These are phyloP conservation scores for Stenurella melanura DNA, from an alignment of 2,888 invertebrate genomes.

Conservation along the genomic window DNA sequence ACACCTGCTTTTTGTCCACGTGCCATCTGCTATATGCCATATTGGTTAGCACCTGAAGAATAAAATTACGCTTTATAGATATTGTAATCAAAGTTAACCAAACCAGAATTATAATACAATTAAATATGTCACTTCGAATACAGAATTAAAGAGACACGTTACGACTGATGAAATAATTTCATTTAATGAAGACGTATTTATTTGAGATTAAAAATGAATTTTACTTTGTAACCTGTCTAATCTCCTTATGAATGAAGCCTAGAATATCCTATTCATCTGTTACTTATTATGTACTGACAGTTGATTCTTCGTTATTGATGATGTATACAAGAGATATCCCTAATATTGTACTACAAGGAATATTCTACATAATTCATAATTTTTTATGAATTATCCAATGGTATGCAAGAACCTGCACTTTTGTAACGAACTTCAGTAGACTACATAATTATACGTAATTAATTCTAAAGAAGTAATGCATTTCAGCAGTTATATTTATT, in stretches of 20 bases:
- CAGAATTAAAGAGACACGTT: constrained; percentile 1
- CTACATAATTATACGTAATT: constrained; percentile 32
- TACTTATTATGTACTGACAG: not conserved
- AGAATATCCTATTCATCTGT: not conserved
- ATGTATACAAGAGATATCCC: not conserved
- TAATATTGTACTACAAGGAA: not conserved
- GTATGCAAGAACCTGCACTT: constrained; percentile 19
- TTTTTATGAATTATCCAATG: not conserved
- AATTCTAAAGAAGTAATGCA: constrained; percentile 24
- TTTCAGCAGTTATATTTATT: constrained; percentile 38
- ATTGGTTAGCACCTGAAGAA: constrained; percentile 30
- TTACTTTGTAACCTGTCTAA: not conserved
- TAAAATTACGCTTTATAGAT: constrained; percentile 20
- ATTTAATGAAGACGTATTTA: constrained; percentile 6
- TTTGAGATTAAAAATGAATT: constrained; percentile 7
- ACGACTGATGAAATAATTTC: not conserved
- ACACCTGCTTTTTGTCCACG: constrained; percentile 58
- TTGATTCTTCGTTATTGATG: constrained; percentile 1
- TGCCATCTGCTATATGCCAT: constrained; percentile 56
- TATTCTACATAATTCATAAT: not conserved
- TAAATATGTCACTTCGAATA: constrained; percentile 6
- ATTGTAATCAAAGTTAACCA: constrained; percentile 22
- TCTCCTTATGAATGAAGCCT: not conserved
- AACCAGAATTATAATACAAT: constrained; percentile 15
- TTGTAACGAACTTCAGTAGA: constrained; percentile 26